Evolutionary conservation across 30 jellyfish, hydroid and myxozoan genomes (phyloP), one percentile per base, ranked within the genome.

Genomic region (Cassiopea andromeda): DNA sequence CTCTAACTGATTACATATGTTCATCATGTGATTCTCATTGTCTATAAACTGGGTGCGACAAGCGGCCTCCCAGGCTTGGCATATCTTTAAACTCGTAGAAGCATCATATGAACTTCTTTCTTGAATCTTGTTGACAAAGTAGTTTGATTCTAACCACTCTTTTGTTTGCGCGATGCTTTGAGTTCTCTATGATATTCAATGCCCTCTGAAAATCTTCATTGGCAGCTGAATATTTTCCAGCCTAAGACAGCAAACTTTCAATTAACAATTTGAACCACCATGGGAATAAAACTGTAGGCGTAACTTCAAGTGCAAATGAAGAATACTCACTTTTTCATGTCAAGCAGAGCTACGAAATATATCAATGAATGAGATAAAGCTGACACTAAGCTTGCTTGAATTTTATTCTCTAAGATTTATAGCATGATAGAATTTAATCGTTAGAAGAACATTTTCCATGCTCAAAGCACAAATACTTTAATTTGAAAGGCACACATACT

Each of bases 131-230:
- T 50, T 86, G 82, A 77, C 93, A 86, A 17, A 86, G 88, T n/a
- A 86, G 70, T 46, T 86, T 86, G 17, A 86, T 49, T 49, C 93
- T 66, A 54, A 50, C 16, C 60, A 86, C 89, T 76, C 80, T 75
- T 75, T 86, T 86, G 93, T 86, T 86, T 2, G 46, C 67, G 57
- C 88, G 88, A 64, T 38, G 80, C 14, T 48, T 77, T 12, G 93
- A 86, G 38, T 77, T 49, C 71, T 75, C 93, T 45, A 86, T 86
- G 47, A 73, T 86, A 79, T 86, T 86, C 59, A 86, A n/a, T 2
- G 89, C 93, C 67, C 93, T 75, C 17, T 86, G 93, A 69, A 86
- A 86, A 66, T 78, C 48, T 19, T 80, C 87, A 77, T 86, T 86
- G 2, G 93, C 93, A 8, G 80, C 93, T 5, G 80, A 73, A 48